These are phyloP conservation scores for Synergus gifuensis DNA, from an alignment of 2,888 invertebrate species.

Conservation along the genomic window DNA sequence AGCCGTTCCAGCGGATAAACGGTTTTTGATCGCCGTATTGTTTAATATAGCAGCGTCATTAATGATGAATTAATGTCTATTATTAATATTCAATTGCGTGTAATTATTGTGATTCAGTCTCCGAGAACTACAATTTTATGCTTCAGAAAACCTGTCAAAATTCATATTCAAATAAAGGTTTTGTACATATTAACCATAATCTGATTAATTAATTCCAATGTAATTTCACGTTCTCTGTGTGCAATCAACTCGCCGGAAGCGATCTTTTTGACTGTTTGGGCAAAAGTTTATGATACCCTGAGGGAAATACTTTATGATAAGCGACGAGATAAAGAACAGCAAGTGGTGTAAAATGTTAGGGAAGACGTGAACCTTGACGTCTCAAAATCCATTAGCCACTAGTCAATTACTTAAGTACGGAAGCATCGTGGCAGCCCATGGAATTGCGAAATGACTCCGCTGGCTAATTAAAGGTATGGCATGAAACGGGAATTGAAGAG, in stretches of 20 bases:
- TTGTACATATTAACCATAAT: not conserved
- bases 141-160: too few species aligned
- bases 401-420: slow-evolving; percentile 55
- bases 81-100: too few species aligned
- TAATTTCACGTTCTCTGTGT: slow-evolving; percentile 11
- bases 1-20: not conserved
- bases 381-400: slow-evolving; percentile 56
- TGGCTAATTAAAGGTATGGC: slow-evolving; percentile 49
- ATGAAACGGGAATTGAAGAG: slow-evolving; percentile 38
- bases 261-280: slow-evolving; percentile 27
- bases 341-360: slow-evolving; percentile 35
- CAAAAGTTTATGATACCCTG: slow-evolving; percentile 27
- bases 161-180: too few species aligned
- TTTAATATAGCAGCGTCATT: not conserved
- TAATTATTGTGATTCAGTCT: too few species aligned
- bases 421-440: slow-evolving; percentile 33
- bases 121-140: too few species aligned
- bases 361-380: slow-evolving; percentile 43
- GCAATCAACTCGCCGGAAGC: not conserved
- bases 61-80: not conserved
- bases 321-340: slow-evolving; percentile 51
- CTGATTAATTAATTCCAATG: not conserved
- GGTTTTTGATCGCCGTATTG: not conserved
- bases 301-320: slow-evolving; percentile 29
- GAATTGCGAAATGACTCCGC: slow-evolving; percentile 41